Evolutionary conservation across 2,113 vertebrate species (phyloP).

Genomic region (Anoura caudifer): DNA sequence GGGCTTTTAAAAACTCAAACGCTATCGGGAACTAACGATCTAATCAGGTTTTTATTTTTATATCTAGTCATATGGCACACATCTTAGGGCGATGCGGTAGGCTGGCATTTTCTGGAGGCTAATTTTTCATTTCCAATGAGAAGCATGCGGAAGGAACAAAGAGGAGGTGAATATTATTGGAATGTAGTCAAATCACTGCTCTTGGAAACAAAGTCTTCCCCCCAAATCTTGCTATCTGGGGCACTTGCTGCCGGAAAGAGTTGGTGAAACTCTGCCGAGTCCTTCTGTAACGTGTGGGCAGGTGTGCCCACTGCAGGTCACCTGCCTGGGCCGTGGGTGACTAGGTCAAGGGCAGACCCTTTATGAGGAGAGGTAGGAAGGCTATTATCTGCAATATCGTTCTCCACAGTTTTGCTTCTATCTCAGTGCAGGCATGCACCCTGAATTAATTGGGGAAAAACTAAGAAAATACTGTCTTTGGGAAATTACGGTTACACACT

Average conservation of each 20-base stretch:
- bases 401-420: background rate
- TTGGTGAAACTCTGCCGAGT: background rate
- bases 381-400: rapidly evolving
- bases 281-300: background rate
- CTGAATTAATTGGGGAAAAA: background rate
- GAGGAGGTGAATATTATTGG: background rate
- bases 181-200: background rate
- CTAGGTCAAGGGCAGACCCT: background rate
- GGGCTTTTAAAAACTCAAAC: background rate
- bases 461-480: background rate
- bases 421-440: rapidly evolving
- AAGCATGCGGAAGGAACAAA: background rate
- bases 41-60: background rate
- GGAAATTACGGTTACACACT: background rate
- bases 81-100: background rate
- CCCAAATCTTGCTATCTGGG: background rate
- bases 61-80: rapidly evolving
- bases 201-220: background rate
- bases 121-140: background rate
- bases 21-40: background rate
- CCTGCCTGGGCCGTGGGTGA: background rate
- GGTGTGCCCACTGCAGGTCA: background rate
- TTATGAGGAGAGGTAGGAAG: background rate
- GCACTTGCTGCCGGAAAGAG: rapidly evolving
- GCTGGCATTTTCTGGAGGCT: background rate